Conservation (phyloP, 2,797 vertebrate species). For the Spea hammondii region DNA sequence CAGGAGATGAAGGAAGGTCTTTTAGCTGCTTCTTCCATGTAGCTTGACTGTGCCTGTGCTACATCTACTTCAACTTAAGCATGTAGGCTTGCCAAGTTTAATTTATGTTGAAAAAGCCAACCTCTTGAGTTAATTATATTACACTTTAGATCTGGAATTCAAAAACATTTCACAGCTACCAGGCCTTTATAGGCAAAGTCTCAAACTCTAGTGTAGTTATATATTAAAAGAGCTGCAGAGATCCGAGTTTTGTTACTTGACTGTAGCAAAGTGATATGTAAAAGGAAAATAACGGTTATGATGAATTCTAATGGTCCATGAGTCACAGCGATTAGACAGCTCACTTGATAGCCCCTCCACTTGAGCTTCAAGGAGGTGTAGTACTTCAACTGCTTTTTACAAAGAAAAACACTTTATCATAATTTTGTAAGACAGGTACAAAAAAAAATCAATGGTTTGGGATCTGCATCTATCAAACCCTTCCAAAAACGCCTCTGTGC, state of each 20-base stretch:
- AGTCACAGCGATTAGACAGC: constrained; percentile 42
- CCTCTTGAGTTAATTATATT: too few relatives aligned
- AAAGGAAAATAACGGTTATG: constrained; percentile 54
- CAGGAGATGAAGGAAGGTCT: too few relatives aligned
- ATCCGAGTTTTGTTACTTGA: constrained; percentile 16
- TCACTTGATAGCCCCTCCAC: constrained; percentile 53
- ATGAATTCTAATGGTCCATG: constrained; percentile 56
- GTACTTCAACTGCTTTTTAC: constrained; percentile 49
- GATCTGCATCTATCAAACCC: constrained; percentile 58
- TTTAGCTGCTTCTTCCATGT: too few relatives aligned
- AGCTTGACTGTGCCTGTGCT: too few relatives aligned
- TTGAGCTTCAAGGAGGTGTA: constrained; percentile 54
- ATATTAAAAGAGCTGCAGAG: not conserved
- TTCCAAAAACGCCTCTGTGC: constrained; percentile 55
- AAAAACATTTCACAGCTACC: too few relatives aligned
- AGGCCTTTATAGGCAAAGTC: too few relatives aligned
- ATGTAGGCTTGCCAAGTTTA: too few relatives aligned
- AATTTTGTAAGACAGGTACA: constrained; percentile 54
- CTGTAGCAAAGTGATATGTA: constrained; percentile 51
- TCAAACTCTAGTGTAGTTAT: too few relatives aligned
- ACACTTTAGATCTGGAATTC: too few relatives aligned
- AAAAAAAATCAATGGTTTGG: constrained; percentile 58
- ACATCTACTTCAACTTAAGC: too few relatives aligned
- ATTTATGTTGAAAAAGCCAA: too few relatives aligned
- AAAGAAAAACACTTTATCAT: constrained; percentile 52